Evolutionary conservation across 1,140 invertebrate genomes (phyloP).

Genomic region (fruit fly (Drosophila melanogaster)): Release_6_plus_ISO1_MT NC_004354.4:6262501-6263000

Average conservation of each 20-base stretch:
- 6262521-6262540: slow-evolving; percentile 28
- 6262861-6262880: background rate
- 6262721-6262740: slow-evolving; percentile 35
- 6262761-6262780: slow-evolving; percentile 9
- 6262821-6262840: background rate
- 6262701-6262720: slow-evolving; percentile 31
- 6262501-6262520: slow-evolving; percentile 15
- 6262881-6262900: no score
- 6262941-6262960: no score
- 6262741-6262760: background rate
- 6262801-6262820: slow-evolving; percentile 1
- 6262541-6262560: slow-evolving; percentile 35
- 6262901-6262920: background rate
- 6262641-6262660: slow-evolving; percentile 1
- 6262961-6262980: no score
- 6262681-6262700: slow-evolving; percentile 5
- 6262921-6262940: background rate
- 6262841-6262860: background rate
- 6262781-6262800: background rate
- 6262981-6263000: background rate
- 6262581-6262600: slow-evolving; percentile 42
- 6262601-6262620: slow-evolving; percentile 5
- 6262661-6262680: slow-evolving; percentile 15
- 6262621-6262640: slow-evolving; percentile 13
- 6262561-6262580: slow-evolving; percentile 27